phyloP scores from a whole-genome alignment of 1,140 invertebrate genomes.

The Pachypeltis micranthus region DNA sequence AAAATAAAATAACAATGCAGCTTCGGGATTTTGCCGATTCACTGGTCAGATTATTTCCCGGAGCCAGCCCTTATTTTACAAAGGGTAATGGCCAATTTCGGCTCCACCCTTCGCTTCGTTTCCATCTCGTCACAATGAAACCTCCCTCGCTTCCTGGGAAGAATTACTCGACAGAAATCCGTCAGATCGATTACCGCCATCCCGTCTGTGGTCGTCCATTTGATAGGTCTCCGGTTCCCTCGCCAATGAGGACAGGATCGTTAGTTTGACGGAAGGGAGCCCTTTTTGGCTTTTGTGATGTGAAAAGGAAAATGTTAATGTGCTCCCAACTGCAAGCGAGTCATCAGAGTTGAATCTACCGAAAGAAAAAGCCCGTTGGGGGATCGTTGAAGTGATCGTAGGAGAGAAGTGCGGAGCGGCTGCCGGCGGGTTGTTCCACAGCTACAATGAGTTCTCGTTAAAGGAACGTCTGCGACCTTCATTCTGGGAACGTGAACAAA shows the following conservation, averaged over 20 bases:
- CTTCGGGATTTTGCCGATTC: conserved; percentile 2
- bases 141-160: background rate
- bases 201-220: background rate
- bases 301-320: background rate
- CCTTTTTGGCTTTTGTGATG: background rate
- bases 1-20: no score
- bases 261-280: background rate
- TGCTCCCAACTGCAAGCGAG: background rate
- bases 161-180: conserved; percentile 4
- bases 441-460: conserved; percentile 3
- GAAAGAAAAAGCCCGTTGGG: no score
- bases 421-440: background rate
- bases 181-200: background rate
- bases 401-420: background rate
- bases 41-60: no score
- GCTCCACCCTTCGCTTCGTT: background rate
- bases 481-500: background rate
- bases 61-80: background rate
- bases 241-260: background rate
- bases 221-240: background rate
- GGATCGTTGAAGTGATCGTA: background rate
- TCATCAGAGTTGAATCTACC: background rate
- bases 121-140: background rate
- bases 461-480: background rate
- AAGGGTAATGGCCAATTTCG: background rate